Base-by-base conservation (phyloP, 2,113 vertebrate genomes). In the Atractosteus spatula region DNA sequence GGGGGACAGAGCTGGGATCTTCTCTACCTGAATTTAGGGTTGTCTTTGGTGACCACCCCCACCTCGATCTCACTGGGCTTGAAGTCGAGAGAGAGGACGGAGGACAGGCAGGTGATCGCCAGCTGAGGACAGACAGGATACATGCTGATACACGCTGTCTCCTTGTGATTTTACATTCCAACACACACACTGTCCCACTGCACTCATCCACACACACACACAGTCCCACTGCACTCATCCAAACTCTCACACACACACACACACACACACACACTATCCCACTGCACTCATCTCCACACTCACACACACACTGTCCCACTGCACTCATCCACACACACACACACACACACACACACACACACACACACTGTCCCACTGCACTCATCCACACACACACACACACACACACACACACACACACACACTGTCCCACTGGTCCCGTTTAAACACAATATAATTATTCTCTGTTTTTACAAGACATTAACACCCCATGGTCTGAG, bases 61-160 rank as follows among this genome's bases (percentile, higher is more conserved):
- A 93, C 75, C 74, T 93, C 91, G 73, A 93, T 82, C 71, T 93
- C 92, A 44, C 3, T 79, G 69, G 84, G 44, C 73, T 91, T 93
- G 62, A 93, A 90, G 79, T 93, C 92, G 79, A 85, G 57, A 2
- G 85, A 82, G 41, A 93, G 78, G 55, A 92, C 80, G 0, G 90
- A 84, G 3, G 89, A 89, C 75, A 93, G 84, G 63, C 91, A 92
- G 0, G 82, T 81, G 71, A 93, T 90, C 0, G 85, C 91, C 85
- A 92, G 8, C 92, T 93, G 44, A 68, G 74, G 51, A 79, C 0
- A 75, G 8, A 71, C 3, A 57, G 44, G 14, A 55, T 72, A 56
- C 17, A 64, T 5, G 55, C 7, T 54, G 42, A 65, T 29, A 47
- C 0, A 11, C 63, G 44, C 3, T 63, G 62, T 51, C 47, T 29